Conservation (phyloP, 1,140 invertebrate genomes). For the Aphis gossypii region DNA sequence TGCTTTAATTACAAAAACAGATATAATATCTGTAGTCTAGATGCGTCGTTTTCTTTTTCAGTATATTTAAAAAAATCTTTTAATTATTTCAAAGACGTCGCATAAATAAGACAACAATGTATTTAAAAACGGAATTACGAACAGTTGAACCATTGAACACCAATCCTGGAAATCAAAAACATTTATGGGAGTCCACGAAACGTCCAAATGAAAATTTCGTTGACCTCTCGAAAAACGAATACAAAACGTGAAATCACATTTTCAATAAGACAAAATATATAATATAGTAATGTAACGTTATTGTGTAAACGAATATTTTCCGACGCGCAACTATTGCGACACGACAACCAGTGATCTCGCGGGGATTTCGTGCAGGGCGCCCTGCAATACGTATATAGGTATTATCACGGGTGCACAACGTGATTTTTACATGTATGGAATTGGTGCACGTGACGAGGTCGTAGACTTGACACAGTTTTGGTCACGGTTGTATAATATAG, state of each 20-base stretch:
- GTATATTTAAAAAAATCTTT: not conserved
- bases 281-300: not conserved
- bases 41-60: not conserved
- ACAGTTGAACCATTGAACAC: not conserved
- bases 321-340: not conserved
- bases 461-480: conserved; percentile 43
- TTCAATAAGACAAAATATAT: not conserved
- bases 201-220: not conserved
- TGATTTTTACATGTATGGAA: not conserved
- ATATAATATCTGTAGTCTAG: not conserved
- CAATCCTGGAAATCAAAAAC: not conserved
- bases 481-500: not conserved
- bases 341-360: not conserved
- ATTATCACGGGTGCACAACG: not conserved
- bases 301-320: not conserved
- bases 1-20: not conserved
- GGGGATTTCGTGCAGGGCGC: not conserved
- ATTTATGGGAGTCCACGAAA: not conserved
- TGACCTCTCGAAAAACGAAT: not conserved
- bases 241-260: not conserved
- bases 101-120: not conserved
- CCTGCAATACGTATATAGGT: not conserved
- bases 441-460: not conserved
- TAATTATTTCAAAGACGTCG: not conserved
- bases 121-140: not conserved